These are phyloP conservation scores for Dryococelus australis DNA, from an alignment of 2,888 invertebrate genomes.

Conservation along the genomic window DNA sequence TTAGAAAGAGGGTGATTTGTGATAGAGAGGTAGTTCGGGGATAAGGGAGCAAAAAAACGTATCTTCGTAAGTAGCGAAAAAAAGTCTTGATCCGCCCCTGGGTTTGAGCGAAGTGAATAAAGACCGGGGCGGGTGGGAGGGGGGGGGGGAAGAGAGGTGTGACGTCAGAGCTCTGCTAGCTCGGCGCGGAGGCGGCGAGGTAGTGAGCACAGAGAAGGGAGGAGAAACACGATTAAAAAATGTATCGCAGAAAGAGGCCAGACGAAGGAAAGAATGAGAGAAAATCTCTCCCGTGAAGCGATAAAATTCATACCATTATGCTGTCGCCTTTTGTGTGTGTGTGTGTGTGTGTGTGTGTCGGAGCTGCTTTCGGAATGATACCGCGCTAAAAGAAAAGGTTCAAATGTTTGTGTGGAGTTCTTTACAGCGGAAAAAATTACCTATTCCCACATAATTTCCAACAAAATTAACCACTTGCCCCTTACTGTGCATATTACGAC, in stretches of 20 bases:
- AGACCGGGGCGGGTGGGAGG: not conserved
- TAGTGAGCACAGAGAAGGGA: not conserved
- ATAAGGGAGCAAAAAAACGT: no score
- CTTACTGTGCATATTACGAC: no score
- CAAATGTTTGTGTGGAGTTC: not conserved
- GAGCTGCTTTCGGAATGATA: not conserved
- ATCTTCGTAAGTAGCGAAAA: no score
- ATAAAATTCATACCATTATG: constrained; percentile 3
- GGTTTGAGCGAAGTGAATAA: no score
- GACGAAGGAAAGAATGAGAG: not conserved
- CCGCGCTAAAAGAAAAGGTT: not conserved
- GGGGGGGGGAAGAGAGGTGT: not conserved
- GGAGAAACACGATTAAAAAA: not conserved
- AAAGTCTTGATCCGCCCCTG: no score
- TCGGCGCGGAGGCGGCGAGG: not conserved
- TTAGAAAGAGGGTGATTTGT: no score
- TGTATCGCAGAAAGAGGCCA: not conserved
- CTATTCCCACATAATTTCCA: no score
- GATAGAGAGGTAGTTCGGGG: no score
- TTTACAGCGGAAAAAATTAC: no score
- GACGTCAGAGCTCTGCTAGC: not conserved
- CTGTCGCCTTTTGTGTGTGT: not conserved
- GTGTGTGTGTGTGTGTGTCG: not conserved
- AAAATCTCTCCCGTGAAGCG: not conserved
- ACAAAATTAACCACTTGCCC: no score